phyloP scores from a whole-genome alignment of 2,797 vertebrate genomes.

The Sitta carolinensis region DNA sequence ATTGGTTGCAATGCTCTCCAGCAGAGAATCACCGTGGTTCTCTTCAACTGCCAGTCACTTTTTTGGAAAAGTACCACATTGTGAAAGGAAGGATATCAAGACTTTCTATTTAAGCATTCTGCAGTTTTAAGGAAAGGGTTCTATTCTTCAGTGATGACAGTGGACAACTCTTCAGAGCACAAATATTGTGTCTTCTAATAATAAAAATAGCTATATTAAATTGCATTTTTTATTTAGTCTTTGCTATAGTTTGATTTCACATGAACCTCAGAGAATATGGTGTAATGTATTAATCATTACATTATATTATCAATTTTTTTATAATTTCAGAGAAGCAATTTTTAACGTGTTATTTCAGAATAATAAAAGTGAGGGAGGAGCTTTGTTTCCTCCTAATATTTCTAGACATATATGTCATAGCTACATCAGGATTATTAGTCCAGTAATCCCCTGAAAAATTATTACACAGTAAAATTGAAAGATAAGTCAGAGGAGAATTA shows the following conservation, averaged over 20 bases:
- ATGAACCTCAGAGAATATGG: neutral
- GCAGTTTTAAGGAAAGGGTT: neutral
- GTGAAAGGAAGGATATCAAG: neutral
- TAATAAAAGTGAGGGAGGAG: neutral
- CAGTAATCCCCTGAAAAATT: constrained; percentile 6
- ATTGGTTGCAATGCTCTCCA: neutral
- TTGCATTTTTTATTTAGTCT: neutral
- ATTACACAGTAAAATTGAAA: neutral
- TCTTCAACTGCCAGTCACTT: neutral
- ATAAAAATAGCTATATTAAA: neutral
- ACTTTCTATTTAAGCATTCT: neutral
- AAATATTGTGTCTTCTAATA: neutral
- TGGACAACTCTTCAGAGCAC: neutral
- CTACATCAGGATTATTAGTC: neutral
- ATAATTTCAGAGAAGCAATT: neutral
- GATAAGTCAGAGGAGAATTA: neutral
- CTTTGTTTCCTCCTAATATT: neutral
- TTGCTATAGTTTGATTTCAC: neutral
- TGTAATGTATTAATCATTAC: neutral
- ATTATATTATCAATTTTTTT: neutral
- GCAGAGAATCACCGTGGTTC: neutral
- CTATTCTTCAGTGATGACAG: neutral
- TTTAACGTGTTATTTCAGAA: neutral
- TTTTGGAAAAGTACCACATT: neutral
- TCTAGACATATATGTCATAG: neutral